Conservation (phyloP, 2,113 vertebrate genomes). For the Tetrao urogallus region DNA sequence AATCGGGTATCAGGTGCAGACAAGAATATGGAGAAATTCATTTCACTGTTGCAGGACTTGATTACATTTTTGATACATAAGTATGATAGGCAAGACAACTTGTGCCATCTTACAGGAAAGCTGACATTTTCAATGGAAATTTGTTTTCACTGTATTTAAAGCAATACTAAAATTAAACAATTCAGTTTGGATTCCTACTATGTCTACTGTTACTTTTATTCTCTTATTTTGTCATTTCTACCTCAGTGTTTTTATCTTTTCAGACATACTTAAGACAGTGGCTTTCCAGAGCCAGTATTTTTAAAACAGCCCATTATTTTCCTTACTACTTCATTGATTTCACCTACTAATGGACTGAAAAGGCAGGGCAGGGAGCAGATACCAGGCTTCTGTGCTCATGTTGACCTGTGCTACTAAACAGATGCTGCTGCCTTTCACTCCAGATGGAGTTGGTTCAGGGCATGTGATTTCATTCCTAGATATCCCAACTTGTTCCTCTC, state of each 20-base stretch:
- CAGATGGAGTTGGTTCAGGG: neutral
- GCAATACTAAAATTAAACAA: neutral
- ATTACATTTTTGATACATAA: neutral
- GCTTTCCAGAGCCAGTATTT: neutral
- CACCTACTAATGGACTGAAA: neutral
- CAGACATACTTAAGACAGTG: neutral
- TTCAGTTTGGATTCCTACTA: neutral
- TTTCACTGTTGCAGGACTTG: neutral
- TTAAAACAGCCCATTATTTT: neutral
- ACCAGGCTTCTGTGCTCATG: neutral
- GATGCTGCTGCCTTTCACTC: slow-evolving; percentile 1
- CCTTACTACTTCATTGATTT: neutral
- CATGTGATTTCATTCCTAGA: neutral
- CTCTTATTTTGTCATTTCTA: neutral
- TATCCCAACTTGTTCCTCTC: neutral
- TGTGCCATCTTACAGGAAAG: neutral
- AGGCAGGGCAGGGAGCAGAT: neutral
- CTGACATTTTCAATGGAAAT: neutral
- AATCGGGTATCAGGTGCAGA: neutral
- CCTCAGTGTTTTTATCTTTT: neutral
- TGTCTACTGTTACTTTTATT: neutral
- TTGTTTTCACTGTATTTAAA: neutral
- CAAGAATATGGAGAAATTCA: neutral
- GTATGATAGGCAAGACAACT: neutral
- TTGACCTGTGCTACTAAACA: neutral